Base-by-base conservation (phyloP, 1,140 invertebrate genomes). In the Drosophila sechellia region DNA sequence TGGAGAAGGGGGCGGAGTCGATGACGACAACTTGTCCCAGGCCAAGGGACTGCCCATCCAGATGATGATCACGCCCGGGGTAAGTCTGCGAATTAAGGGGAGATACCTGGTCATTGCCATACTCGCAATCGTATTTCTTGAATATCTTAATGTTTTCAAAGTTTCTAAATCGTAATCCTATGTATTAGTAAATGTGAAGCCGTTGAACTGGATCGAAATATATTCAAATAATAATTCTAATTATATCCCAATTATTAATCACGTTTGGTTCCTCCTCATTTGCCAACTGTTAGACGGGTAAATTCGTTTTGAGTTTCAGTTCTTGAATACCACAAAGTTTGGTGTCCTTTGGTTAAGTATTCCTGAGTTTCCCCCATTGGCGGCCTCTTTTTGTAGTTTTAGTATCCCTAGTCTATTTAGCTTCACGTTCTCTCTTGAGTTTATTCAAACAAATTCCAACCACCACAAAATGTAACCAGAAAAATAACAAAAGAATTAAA, bases 31-130 rank as follows among this genome's bases (percentile, higher is more conserved):
- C 13, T 69, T 69, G 57, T 87, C 73, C 22, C 46, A 80, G 42
- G 70, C 77, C 13, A 81, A 86, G 49, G 84, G 79, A 53, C 56
- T 91, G 56, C 91, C 90, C 54, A 84, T 84, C 22, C 91, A 92
- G 74, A 92, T 92, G 91, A 92, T 92, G 91, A 92, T 92, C 50
- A 91, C 91, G 63, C 91, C 91, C 48, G 91, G 90, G 91, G 91
- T 92, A 92, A 91, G 91, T 92, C 57, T 43, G 60, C 61, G 66
- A 49, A 17, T 27, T 13, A 22, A 31, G 34, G 66, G 20, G 27
- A 45, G 53, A 58, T 50, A 48, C 43, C 58, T 64, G 61, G 39
- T 46, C 56, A 70, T 74, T 54, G 59, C 40, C 46, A 57, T 80
- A 70, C 57, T 81, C 75, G 69, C 72, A 72, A 70, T 70, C 66